phyloP scores from a whole-genome alignment of 2,113 vertebrate genomes.

The Rhea americana region DNA sequence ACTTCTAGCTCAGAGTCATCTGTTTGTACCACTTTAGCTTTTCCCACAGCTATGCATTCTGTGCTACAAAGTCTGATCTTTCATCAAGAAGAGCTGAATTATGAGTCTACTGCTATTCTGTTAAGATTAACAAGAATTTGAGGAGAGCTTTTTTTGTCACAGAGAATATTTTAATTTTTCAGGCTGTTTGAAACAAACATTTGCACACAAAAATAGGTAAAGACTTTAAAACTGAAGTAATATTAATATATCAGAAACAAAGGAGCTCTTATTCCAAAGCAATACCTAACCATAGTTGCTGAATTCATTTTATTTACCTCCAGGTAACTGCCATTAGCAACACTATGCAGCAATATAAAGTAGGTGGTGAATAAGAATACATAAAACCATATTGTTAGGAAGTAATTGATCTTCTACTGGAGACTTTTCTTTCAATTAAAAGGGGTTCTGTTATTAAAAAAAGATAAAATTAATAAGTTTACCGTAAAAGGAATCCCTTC shows the following conservation, averaged over 20 bases:
- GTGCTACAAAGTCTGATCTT: not conserved
- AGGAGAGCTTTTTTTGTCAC: not conserved
- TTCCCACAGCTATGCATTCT: slow-evolving; percentile 36
- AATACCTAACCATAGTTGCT: not conserved
- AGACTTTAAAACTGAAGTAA: not conserved
- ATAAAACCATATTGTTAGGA: not conserved
- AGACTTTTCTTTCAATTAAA: not conserved
- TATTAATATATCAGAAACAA: not conserved
- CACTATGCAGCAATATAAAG: not conserved
- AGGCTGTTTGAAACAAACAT: not conserved
- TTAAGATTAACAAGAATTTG: not conserved
- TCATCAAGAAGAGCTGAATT: slow-evolving; percentile 29
- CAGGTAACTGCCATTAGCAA: not conserved
- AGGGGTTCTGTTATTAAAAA: not conserved
- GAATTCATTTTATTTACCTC: not conserved
- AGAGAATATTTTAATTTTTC: not conserved
- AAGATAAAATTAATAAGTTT: not conserved
- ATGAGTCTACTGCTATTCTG: not conserved
- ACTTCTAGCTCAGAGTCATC: not conserved
- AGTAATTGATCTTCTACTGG: not conserved
- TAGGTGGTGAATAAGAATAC: not conserved
- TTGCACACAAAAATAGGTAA: not conserved
- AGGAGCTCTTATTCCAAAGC: not conserved
- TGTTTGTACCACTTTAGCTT: slow-evolving; percentile 4
- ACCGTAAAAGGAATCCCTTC: not conserved